These are phyloP conservation scores for Plectropomus leopardus DNA, from an alignment of 2,113 vertebrate species.

Conservation along the genomic window DNA sequence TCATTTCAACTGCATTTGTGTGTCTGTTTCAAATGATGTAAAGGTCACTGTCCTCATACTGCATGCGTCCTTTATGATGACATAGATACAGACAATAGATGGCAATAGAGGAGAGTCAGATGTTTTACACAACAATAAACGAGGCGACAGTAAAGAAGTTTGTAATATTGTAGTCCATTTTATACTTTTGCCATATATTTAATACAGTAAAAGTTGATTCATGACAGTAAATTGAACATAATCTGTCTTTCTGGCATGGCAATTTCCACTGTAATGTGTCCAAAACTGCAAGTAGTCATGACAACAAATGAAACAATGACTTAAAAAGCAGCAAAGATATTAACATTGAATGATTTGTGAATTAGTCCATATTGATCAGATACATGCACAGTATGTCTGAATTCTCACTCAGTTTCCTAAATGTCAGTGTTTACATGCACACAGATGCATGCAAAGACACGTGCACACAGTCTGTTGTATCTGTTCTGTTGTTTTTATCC, in stretches of 20 bases:
- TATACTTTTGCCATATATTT: neutral
- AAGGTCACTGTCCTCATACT: too few relatives aligned
- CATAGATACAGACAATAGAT: too few relatives aligned
- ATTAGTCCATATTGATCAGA: too few relatives aligned
- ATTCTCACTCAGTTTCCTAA: neutral
- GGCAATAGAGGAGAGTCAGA: too few relatives aligned
- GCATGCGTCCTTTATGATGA: too few relatives aligned
- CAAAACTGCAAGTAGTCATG: neutral
- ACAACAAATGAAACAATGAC: neutral
- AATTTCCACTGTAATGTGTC: accelerated
- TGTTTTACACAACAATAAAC: too few relatives aligned
- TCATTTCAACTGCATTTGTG: too few relatives aligned
- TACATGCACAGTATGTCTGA: neutral
- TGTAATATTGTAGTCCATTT: too few relatives aligned
- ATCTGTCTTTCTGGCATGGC: neutral
- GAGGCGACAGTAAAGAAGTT: too few relatives aligned
- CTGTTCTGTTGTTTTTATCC: neutral
- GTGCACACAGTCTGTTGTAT: neutral
- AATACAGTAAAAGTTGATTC: neutral
- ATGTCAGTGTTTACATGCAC: neutral
- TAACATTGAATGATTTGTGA: too few relatives aligned
- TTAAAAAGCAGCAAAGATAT: neutral
- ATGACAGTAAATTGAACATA: neutral
- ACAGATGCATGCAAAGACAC: neutral
- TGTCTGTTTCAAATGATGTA: too few relatives aligned